Evolutionary conservation across 2,113 vertebrate species (phyloP).

Genomic region (Todiramphus chloris): DNA sequence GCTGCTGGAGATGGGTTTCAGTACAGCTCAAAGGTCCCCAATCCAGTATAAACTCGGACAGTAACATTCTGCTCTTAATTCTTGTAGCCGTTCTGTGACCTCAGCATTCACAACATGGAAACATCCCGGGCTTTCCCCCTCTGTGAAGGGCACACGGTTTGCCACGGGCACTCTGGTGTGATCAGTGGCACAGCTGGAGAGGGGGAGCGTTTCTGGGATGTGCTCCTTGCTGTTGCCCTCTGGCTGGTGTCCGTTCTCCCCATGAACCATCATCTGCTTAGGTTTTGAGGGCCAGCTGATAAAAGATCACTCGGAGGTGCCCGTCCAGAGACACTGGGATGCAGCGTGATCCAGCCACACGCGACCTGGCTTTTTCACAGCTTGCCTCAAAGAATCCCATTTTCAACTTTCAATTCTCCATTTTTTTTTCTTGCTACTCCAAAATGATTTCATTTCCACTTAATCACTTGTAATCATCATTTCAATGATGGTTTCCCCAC

Average conservation of each 20-base stretch:
- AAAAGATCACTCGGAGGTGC: neutral
- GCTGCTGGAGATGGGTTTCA: neutral
- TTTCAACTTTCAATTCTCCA: neutral
- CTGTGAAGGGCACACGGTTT: rapidly evolving
- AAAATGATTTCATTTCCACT: neutral
- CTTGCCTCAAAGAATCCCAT: neutral
- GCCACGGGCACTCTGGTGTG: rapidly evolving
- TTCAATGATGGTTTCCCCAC: neutral
- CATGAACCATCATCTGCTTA: neutral
- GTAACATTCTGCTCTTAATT: rapidly evolving
- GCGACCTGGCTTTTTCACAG: neutral
- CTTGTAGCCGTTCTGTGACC: rapidly evolving
- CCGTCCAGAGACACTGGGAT: neutral
- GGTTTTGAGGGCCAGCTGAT: neutral
- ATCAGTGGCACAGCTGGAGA: neutral
- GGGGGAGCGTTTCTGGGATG: neutral
- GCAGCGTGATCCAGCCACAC: neutral
- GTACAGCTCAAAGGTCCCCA: neutral
- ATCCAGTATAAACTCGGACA: neutral
- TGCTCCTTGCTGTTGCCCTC: neutral
- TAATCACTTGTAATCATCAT: neutral
- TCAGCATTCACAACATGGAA: neutral
- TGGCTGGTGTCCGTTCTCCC: neutral
- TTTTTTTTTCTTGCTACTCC: neutral
- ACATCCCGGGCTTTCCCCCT: neutral